Base-by-base conservation (phyloP, 2,888 invertebrate species). In the Byasa hedistus region DNA sequence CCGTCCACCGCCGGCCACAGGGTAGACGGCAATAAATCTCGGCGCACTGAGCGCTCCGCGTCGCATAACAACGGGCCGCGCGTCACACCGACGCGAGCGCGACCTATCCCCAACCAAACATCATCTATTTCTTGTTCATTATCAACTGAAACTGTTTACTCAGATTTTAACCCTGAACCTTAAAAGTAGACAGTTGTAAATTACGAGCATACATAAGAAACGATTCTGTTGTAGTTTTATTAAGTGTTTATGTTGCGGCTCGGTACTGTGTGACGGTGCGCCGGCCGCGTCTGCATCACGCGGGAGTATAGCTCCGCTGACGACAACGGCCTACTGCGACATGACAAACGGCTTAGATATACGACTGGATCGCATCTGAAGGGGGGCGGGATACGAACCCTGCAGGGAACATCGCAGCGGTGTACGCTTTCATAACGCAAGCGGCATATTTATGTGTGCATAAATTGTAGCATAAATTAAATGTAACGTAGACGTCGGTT, bases 21-120 rank as follows among this genome's bases (percentile, higher is more conserved):
- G 79, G 78, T 76, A 82, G 81, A 80, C 81, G 78, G 73, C 81
- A 69, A 87, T 88, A 88, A 88, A 88, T 88, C 85, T 82, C 61
- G 27, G 39, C 22, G 27, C 56, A 56, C 76, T 73, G 81, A 73
- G 73, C 74, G 78, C 73, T 75, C 76, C 75, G 77, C 77, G 77
- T 75, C 75, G 75, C 78, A 78, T 77, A 79, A 76, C 77, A 74
- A 74, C 60, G 51, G 19, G 19, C 73, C 71, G 66, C 68, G 72
- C 69, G 73, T 81, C 74, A 83, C 80, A 79, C 79, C 71, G 76
- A 60, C 51, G 60, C 62, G 73, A 66, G 54, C 57, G 21, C 19
- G 19, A 32, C n/a, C n/a, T n/a, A n/a, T n/a, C n/a, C n/a, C n/a
- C n/a, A n/a, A n/a, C n/a, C n/a, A 32, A 55, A 55, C 17, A 54